phyloP scores from a whole-genome alignment of 2,113 vertebrate species.

The Pardalotus punctatus region DNA sequence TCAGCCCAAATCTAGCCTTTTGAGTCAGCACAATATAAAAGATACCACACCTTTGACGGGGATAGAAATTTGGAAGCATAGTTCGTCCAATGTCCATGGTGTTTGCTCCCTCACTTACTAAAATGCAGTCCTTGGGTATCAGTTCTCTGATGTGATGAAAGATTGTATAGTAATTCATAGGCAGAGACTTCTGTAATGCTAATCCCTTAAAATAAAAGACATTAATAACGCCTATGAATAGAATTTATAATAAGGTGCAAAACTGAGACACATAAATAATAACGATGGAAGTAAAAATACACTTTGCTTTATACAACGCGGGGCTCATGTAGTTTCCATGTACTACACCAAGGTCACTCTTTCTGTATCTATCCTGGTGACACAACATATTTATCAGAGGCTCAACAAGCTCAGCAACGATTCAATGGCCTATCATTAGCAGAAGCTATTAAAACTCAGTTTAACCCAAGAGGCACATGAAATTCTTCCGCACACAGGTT shows the following conservation, averaged over 20 bases:
- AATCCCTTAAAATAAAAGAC: conserved; percentile 71
- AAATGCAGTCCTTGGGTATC: conserved; percentile 87
- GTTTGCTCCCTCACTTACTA: conserved; percentile 95
- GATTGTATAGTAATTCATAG: conserved; percentile 96
- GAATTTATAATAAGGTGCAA: not conserved
- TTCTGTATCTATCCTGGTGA: not conserved
- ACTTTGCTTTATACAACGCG: no score
- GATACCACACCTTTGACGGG: conserved; percentile 84
- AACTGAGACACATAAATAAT: not conserved
- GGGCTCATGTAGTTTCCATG: no score
- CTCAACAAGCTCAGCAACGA: not conserved
- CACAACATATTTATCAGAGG: not conserved
- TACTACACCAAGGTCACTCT: not conserved
- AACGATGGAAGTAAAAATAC: not conserved
- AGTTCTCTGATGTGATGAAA: conserved; percentile 86
- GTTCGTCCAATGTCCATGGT: conserved; percentile 99
- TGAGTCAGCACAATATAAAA: not conserved
- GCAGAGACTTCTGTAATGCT: conserved; percentile 75
- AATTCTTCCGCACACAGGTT: not conserved
- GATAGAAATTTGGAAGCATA: conserved; percentile 87
- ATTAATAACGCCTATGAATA: not conserved
- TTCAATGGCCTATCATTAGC: not conserved
- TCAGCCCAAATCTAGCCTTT: not conserved
- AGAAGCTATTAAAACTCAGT: not conserved
- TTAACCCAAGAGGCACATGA: not conserved